phyloP scores from a whole-genome alignment of 2,113 vertebrate genomes.

The Sinocyclocheilus rhinocerous region DNA sequence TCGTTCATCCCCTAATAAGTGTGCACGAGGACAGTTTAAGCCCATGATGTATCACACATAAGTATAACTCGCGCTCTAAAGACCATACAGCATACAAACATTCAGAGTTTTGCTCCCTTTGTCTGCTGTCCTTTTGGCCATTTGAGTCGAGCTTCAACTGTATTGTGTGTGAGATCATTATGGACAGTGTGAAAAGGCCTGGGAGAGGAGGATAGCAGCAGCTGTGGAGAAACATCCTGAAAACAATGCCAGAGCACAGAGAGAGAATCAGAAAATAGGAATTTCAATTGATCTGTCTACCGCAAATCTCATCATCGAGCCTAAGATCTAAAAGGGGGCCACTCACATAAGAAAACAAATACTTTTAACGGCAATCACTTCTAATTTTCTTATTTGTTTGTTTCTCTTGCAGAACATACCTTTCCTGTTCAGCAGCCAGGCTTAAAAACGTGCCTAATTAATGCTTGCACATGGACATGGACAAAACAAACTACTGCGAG shows the following conservation, averaged over 20 bases:
- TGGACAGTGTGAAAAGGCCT: constrained; percentile 15
- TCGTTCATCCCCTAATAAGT: constrained; percentile 55
- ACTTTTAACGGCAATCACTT: constrained; percentile 62
- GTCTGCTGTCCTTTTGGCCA: background rate
- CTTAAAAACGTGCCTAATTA: constrained; percentile 58
- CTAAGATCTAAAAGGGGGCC: constrained; percentile 49
- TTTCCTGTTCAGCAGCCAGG: background rate
- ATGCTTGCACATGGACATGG: constrained; percentile 33
- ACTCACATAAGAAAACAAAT: constrained; percentile 30
- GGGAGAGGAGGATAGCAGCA: constrained; percentile 8
- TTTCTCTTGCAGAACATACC: constrained; percentile 43
- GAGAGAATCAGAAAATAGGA: constrained; percentile 56
- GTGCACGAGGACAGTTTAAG: constrained; percentile 30
- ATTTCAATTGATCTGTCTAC: constrained; percentile 45
- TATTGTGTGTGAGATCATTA: background rate
- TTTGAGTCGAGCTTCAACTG: background rate
- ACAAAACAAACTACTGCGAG: constrained; percentile 20
- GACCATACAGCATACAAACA: background rate
- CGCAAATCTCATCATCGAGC: constrained; percentile 55
- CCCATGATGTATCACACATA: constrained; percentile 29
- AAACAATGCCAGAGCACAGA: constrained; percentile 9
- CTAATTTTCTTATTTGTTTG: constrained; percentile 65
- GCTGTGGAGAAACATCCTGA: constrained; percentile 28
- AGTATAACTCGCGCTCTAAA: constrained; percentile 29
- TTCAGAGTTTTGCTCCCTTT: background rate